A percentile compares a stretch with the other conserved stretches of the same genome.
Conservation (phyloP, 2,797 vertebrate species). For the Capromys pilorides region DNA sequence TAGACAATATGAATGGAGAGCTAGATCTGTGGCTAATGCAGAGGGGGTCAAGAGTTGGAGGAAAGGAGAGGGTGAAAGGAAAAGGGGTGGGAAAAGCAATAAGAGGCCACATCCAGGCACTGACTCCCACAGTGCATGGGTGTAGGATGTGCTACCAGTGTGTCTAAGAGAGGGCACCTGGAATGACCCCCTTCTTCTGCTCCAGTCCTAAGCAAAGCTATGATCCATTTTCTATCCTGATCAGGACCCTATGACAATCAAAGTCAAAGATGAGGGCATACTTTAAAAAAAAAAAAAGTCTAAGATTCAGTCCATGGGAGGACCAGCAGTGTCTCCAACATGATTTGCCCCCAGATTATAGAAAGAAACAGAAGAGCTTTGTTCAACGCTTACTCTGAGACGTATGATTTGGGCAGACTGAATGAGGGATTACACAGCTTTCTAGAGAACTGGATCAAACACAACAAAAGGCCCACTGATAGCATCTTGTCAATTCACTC, state of each 20-base stretch:
- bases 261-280: neutral
- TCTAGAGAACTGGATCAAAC: neutral
- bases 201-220: neutral
- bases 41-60: neutral
- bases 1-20: neutral
- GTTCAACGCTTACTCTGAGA: neutral
- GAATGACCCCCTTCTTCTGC: neutral
- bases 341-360: neutral
- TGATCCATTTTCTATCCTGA: neutral
- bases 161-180: neutral
- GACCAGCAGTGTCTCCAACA: neutral
- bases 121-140: neutral
- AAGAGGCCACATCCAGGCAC: neutral
- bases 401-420: neutral
- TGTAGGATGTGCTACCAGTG: neutral
- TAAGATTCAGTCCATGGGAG: neutral
- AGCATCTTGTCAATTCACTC: conserved; percentile 18
- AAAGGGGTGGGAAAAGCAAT: neutral
- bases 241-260: neutral
- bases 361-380: neutral
- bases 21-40: neutral
- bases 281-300: neutral
- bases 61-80: neutral
- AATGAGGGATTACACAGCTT: neutral
- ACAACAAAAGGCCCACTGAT: neutral